These are phyloP conservation scores for Dysmachus trigonus DNA, from an alignment of 2,888 invertebrate species.

Conservation along the genomic window DNA sequence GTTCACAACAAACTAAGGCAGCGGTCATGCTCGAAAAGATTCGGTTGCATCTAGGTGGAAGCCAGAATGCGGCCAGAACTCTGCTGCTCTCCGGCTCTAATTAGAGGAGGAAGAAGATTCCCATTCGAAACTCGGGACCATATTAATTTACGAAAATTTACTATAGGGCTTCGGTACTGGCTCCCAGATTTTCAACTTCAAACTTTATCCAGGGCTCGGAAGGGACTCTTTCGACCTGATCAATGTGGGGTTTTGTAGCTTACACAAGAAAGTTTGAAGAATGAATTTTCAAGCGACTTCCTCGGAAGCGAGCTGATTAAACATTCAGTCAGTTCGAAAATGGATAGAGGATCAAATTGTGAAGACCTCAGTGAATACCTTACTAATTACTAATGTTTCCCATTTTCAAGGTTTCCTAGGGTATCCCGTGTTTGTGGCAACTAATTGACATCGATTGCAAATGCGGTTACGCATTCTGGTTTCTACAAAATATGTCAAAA, in stretches of 20 bases:
- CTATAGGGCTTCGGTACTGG: not conserved
- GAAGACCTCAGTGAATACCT: not conserved
- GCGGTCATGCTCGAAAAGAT: not conserved
- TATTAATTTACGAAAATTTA: conserved; percentile 26
- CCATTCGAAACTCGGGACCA: conserved; percentile 6
- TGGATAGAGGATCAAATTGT: not conserved
- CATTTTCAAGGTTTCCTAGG: not conserved
- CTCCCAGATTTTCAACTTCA: not conserved
- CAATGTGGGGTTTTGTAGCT: not conserved
- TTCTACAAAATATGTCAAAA: not conserved
- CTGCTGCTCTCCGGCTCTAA: not conserved
- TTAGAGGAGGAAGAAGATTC: not conserved
- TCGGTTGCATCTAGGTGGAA: not conserved
- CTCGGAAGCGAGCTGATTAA: not conserved
- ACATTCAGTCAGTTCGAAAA: not conserved
- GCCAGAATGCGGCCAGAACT: not conserved
- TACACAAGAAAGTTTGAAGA: conserved; percentile 18
- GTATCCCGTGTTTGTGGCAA: not conserved
- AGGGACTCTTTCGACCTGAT: not conserved
- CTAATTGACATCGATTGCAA: not conserved
- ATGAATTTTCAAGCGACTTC: not conserved
- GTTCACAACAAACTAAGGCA: not conserved
- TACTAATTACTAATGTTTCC: not conserved
- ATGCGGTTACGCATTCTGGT: no score
- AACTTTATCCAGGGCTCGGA: conserved; percentile 4